A percentile compares a stretch with the other conserved stretches of the same genome.
Conservation (phyloP, 2,888 invertebrate genomes). For the Digitonthophagus gazella region DNA sequence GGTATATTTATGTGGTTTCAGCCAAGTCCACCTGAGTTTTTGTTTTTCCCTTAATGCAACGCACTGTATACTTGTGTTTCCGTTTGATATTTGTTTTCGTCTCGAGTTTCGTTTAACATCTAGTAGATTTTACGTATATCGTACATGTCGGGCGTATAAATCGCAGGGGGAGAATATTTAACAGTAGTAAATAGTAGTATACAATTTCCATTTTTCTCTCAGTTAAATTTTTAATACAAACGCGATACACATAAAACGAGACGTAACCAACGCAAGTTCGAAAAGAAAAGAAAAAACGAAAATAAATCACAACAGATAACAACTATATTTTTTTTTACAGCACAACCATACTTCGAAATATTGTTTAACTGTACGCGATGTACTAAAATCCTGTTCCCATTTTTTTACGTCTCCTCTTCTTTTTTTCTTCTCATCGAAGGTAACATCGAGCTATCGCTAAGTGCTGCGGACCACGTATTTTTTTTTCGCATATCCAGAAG, state of each 20-base stretch:
- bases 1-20: slow-evolving; percentile 38
- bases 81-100: slow-evolving; percentile 27
- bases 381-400: background rate
- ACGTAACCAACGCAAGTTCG: slow-evolving; percentile 36
- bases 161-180: slow-evolving; percentile 5
- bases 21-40: slow-evolving; percentile 52
- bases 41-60: slow-evolving; percentile 42
- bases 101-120: background rate
- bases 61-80: slow-evolving; percentile 51
- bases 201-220: slow-evolving; percentile 23
- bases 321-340: slow-evolving; percentile 54
- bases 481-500: slow-evolving; percentile 29
- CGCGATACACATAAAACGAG: slow-evolving; percentile 27
- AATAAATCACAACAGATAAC: slow-evolving; percentile 55
- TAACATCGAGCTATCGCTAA: slow-evolving; percentile 32
- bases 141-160: slow-evolving; percentile 43
- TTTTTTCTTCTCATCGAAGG: too few species aligned
- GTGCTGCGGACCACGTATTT: background rate
- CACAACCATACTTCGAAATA: slow-evolving; percentile 52
- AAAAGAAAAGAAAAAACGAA: slow-evolving; percentile 32
- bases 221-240: slow-evolving; percentile 22
- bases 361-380: slow-evolving; percentile 45
- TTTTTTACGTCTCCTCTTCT: too few species aligned
- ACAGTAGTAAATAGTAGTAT: slow-evolving; percentile 33
- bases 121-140: slow-evolving; percentile 51